phyloP scores from a whole-genome alignment of 1,140 invertebrate genomes.

The Delia radicum region DNA sequence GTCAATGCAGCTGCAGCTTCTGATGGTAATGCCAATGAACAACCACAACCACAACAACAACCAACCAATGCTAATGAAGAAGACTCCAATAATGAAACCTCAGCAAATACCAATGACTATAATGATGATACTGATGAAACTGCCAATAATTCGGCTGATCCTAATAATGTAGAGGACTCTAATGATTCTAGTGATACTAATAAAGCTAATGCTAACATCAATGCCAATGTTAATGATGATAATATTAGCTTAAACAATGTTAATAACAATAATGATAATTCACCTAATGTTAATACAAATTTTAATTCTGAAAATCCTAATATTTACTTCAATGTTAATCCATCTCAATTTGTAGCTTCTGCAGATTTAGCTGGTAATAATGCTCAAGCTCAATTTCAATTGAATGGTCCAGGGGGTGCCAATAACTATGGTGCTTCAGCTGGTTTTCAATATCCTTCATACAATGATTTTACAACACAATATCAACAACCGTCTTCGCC shows the following conservation, averaged over 20 bases:
- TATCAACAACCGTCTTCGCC: constrained; percentile 1
- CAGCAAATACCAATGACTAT: not conserved
- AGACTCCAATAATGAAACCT: not conserved
- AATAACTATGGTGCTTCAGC: not conserved
- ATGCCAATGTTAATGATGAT: not conserved
- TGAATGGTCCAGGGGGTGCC: not conserved
- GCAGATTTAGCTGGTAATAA: not conserved
- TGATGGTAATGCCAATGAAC: not conserved
- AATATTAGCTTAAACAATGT: not conserved
- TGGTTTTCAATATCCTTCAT: not conserved
- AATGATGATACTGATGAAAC: not conserved
- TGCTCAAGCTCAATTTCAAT: not conserved
- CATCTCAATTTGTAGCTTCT: not conserved
- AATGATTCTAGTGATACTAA: constrained; percentile 1
- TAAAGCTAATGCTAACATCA: not conserved
- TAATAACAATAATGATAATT: not conserved
- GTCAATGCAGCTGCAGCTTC: not conserved
- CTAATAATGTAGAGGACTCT: not conserved
- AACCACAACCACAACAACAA: not conserved
- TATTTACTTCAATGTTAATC: not conserved
- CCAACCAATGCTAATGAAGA: no score
- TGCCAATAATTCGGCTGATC: not conserved
- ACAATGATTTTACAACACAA: not conserved
- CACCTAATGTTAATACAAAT: not conserved
- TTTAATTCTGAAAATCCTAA: not conserved